Percentiles rank a stretch among this genome's conserved stretches.
Evolutionary conservation across 2,797 vertebrate species (phyloP).

Genomic region (Neopelma chrysocephalum): DNA sequence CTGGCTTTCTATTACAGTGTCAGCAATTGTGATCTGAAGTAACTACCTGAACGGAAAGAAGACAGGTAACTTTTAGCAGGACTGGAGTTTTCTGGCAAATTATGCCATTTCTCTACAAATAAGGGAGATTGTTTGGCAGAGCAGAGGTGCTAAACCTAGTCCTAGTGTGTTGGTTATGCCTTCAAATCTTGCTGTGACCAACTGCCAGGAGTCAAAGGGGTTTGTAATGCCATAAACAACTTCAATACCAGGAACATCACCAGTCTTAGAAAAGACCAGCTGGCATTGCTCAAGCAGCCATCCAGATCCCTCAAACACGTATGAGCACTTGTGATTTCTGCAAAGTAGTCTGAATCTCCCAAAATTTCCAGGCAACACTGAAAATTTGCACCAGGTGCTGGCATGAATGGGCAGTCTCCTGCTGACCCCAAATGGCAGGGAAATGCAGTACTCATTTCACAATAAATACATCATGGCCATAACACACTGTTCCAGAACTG

Average conservation of each 20-base stretch:
- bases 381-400: not conserved
- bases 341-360: not conserved
- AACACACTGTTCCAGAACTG: not conserved
- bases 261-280: not conserved
- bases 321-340: not conserved
- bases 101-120: not conserved
- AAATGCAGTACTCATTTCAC: not conserved
- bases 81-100: not conserved
- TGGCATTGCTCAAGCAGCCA: not conserved
- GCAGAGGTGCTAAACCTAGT: not conserved
- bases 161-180: not conserved
- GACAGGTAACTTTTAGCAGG: not conserved
- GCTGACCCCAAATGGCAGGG: not conserved
- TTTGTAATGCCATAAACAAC: not conserved
- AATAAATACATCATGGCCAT: fast-evolving
- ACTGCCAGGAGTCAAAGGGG: not conserved
- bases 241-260: not conserved
- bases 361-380: not conserved
- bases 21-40: not conserved
- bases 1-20: not conserved
- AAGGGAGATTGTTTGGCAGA: not conserved
- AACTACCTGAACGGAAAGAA: not conserved
- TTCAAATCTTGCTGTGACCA: not conserved
- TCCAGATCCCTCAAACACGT: not conserved
- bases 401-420: not conserved